Percentiles rank a stretch among this genome's conserved stretches.
Conservation (phyloP, 2,888 invertebrate genomes). For the Cerastis rubricosa region DNA sequence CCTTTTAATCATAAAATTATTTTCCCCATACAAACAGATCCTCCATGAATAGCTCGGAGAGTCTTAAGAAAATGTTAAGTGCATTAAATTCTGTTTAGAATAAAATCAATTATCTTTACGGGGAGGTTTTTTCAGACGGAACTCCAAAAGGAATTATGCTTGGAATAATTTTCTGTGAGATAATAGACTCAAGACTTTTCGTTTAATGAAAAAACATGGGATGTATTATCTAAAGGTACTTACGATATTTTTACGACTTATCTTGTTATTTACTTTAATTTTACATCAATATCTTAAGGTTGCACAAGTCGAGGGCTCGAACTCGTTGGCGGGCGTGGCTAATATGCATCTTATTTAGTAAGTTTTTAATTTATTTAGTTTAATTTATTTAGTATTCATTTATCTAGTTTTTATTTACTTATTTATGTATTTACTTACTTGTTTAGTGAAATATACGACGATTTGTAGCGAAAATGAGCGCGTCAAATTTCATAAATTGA, state of each 20-base stretch:
- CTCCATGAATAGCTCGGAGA: constrained; percentile 59
- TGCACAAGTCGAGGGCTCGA: too few relatives aligned
- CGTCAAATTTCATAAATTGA: too few relatives aligned
- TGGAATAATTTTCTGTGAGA: constrained; percentile 34
- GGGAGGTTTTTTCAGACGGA: constrained; percentile 31
- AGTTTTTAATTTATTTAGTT: too few relatives aligned
- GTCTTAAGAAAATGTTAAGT: constrained; percentile 68
- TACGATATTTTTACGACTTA: background rate
- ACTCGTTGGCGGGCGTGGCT: too few relatives aligned
- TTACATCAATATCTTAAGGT: background rate
- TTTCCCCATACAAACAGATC: constrained; percentile 71
- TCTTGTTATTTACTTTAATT: background rate
- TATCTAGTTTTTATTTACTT: too few relatives aligned
- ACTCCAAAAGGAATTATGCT: constrained; percentile 38
- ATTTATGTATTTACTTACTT: too few relatives aligned
- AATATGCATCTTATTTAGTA: too few relatives aligned
- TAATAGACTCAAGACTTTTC: constrained; percentile 32
- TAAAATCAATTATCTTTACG: constrained; percentile 65
- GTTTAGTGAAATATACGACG: too few relatives aligned
- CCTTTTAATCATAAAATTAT: constrained; percentile 86
- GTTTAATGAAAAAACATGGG: constrained; percentile 20
- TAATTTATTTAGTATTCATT: too few relatives aligned
- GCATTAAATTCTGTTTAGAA: constrained; percentile 68
- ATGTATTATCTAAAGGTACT: background rate
- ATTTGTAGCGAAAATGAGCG: too few relatives aligned